Evolutionary conservation across 2,797 vertebrate species (phyloP), one percentile per base, ranked within the genome.

Genomic region (Lophius americanus): DNA sequence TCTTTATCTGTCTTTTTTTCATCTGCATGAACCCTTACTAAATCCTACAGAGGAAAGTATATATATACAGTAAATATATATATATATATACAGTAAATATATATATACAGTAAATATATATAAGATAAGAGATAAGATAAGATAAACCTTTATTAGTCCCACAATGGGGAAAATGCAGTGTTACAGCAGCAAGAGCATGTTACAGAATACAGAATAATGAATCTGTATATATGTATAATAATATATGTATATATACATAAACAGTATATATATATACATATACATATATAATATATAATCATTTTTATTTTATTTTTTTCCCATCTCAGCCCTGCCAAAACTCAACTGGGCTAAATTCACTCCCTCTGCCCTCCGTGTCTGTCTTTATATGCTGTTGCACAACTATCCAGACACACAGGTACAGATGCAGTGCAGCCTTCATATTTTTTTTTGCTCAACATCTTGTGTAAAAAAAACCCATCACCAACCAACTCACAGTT

Each of bases 401-500:
- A 50, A 47, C 42, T 38, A 42, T 35, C 23, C 7, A 51, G 1
- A 2, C 44, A 51, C 38, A 48, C 11, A 66, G 11, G 23, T 8
- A 51, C 41, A 63, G 10, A 59, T 37, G 58, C 9, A 55, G 33
- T 23, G 9, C 59, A 54, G 65, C 47, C 41, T 65, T 39, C 33
- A 62, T 70, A 82, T 84, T 79, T 82, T 83, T 86, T 79, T 81
- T 60, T 73, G 76, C 67, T 38, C 57, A 54, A 44, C 66, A 55
- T 48, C 39, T 49, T 57, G 51, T 76, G 66, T 58, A 23, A 3
- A 33, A 10, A 80, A 76, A 76, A 87, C 63, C 84, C 73, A 85
- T 80, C 63, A 23, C 75, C 70, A 77, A 70, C 57, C 60, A 43
- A 37, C 73, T 78, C 51, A 8, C 23, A 32, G 11, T 42, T 85